Conservation (phyloP, 1,140 invertebrate genomes). For the Pollicipes pollicipes region DNA sequence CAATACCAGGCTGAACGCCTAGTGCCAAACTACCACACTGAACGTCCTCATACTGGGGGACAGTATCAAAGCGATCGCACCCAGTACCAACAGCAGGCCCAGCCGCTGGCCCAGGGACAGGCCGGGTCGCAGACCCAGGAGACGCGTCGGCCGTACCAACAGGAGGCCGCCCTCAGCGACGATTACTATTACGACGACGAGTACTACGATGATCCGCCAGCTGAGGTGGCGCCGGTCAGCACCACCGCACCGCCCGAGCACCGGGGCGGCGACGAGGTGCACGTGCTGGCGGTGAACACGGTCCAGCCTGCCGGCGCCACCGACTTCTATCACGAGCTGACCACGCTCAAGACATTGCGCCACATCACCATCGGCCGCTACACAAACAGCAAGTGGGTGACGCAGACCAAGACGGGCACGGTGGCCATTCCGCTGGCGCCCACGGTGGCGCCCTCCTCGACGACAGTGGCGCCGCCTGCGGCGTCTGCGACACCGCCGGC, state of each 20-base stretch:
- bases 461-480: constrained; percentile 38
- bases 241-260: neutral
- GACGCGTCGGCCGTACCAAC: neutral
- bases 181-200: neutral
- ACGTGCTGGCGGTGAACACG: constrained; percentile 11
- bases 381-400: constrained; percentile 68
- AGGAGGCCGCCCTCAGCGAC: too few species aligned
- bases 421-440: constrained; percentile 26
- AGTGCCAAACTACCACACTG: too few species aligned
- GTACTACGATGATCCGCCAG: neutral
- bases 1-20: too few species aligned
- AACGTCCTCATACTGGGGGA: too few species aligned
- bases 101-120: too few species aligned
- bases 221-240: neutral
- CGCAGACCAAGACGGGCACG: constrained; percentile 32
- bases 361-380: constrained; percentile 72
- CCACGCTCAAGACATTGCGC: constrained; percentile 72
- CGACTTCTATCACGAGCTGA: constrained; percentile 38
- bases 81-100: too few species aligned
- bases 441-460: constrained; percentile 21
- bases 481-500: constrained; percentile 64
- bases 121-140: too few species aligned
- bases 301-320: constrained; percentile 11
- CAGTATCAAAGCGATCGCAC: too few species aligned
- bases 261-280: neutral